Base-by-base conservation (phyloP, 2,113 vertebrate genomes). In the Mionectes macconnelli region DNA sequence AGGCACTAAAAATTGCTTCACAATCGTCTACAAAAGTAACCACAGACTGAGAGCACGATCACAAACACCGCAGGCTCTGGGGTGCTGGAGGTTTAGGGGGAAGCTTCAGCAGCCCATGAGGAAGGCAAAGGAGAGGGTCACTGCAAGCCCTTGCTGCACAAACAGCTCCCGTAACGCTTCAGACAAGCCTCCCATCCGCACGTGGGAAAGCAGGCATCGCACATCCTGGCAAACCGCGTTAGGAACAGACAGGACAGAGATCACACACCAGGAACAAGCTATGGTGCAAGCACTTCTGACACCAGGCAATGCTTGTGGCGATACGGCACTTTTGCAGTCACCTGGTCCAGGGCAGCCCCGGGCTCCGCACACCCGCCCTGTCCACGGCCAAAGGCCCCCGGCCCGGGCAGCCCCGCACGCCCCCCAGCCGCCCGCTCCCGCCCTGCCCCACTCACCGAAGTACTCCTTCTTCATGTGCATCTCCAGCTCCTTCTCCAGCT, bases 381-480 rank as follows among this genome's bases (percentile, higher is more conserved):
- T 10, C 44, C 70, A 1, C 2, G 30, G 37, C 63, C 59, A 25
- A n/a, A 42, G n/a, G 28, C 49, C 5, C 25, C 30, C 20, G 6
- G 21, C 44, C 8, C 28, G 4, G 42, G 37, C 70, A 40, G 42
- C 44, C 76, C 49, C 17, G 10, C 62, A 22, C 56, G 7, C 59
- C 70, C 52, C 33, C 30, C 52, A n/a, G 40, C n/a, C 68, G 0
- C 63, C 30, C 37, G 13, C 23, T 44, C 33, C 33, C 78, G n/a
- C 28, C 47, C 44, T 4, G 62, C 70, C 76, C 69, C 62, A 98
- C 99, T 98, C 98, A 99, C 99, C 99, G 84, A 99, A 99, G 95
- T 99, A 99, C 79, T 99, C 99, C 96, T 99, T 99, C 95, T 99
- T 99, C 97, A 99, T 98, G 97, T 99, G 99, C 98, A 99, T 98